Evolutionary conservation across 2,113 vertebrate genomes (phyloP).

Genomic region (Mobula hypostoma): DNA sequence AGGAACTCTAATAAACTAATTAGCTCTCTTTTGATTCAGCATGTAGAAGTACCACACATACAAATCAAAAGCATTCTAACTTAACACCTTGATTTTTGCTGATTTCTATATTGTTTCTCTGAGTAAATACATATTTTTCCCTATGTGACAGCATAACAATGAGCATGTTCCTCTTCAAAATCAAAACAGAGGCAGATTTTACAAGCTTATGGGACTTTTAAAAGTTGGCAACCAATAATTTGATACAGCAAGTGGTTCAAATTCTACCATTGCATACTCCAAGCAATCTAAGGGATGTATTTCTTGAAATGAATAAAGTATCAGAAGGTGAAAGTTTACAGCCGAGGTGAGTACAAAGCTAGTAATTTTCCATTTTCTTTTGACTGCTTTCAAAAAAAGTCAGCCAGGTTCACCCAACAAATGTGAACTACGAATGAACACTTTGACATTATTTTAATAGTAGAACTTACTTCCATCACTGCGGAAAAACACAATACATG

Average conservation of each 20-base stretch:
- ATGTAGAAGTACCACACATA: not conserved
- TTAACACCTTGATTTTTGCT: not conserved
- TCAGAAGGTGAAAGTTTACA: constrained; percentile 25
- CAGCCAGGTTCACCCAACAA: constrained; percentile 21
- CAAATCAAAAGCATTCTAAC: not conserved
- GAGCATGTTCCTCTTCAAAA: not conserved
- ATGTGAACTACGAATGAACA: constrained; percentile 20
- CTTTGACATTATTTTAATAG: constrained; percentile 42
- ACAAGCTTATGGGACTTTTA: not conserved
- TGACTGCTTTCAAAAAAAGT: not conserved
- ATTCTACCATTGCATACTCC: not conserved
- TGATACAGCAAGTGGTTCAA: constrained; percentile 2
- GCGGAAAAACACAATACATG: not conserved
- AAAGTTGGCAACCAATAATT: constrained; percentile 2
- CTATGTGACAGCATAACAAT: too few relatives aligned
- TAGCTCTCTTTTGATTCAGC: not conserved
- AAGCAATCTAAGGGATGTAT: not conserved
- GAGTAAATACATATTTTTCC: not conserved
- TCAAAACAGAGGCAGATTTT: not conserved
- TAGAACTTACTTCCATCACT: constrained; percentile 42
- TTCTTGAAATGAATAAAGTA: constrained; percentile 36
- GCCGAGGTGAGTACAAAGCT: not conserved
- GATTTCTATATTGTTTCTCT: not conserved
- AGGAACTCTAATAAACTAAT: not conserved
- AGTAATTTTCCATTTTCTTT: constrained; percentile 36